Base-by-base conservation (phyloP, 2,113 vertebrate species). In the Gobius niger region DNA sequence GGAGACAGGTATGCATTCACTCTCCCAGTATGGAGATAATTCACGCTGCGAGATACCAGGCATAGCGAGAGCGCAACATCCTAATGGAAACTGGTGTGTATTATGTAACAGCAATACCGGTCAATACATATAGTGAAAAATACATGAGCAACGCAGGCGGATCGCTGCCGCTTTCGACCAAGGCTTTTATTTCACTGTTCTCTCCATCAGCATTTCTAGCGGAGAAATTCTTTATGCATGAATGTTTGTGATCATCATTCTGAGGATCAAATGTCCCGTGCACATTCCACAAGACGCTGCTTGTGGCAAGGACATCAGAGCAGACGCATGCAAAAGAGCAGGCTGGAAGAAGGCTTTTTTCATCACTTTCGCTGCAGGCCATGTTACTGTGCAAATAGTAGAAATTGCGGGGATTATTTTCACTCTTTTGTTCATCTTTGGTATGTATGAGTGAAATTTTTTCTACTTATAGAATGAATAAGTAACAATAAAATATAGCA, bases 161-260 rank as follows among this genome's bases (percentile, higher is more conserved):
- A 60, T 9, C 9, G 41, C 53, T 60, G 14, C 57, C 16, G 57
- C 57, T 60, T 60, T 60, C 57, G 24, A 60, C 41, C 57, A 14
- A 4, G 34, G 14, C 41, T 60, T 60, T 60, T 14, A 60, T 42
- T 3, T 40, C 57, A 16, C 57, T 60, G 57, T 60, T 60, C 40
- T 44, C 57, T 60, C 54, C 54, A 57, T 60, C 57, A n/a, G 34
- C 40, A 9, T 8, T n/a, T 60, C 57, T 15, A 42, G 40, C 40
- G 0, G 57, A 60, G 57, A n/a, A 42, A 60, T 60, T 60, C 57
- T 60, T 60, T 60, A 16, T 60, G 57, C 57, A 60, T 60, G 57
- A 40, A 44, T 42, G 40, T 60, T 60, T 60, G 57, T 60, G 57
- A 60, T 60, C 41, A 60, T 44, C 57, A 16, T 60, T 60, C 57